Evolutionary conservation across 2,113 vertebrate genomes (phyloP).

Genomic region (Pipa parva): DNA sequence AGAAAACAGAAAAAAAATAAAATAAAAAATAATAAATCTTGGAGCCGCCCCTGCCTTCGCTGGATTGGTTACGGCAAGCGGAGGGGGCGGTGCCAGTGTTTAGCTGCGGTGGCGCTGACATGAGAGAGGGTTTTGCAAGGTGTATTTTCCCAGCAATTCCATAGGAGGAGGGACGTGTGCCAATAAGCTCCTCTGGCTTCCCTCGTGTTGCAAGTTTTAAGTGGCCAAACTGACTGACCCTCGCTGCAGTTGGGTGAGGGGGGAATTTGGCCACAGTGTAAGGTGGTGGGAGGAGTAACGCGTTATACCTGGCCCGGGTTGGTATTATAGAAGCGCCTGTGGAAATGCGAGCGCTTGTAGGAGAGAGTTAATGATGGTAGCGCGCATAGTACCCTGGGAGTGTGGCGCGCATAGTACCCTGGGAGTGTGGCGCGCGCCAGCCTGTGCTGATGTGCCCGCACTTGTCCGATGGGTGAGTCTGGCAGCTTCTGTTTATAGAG

Average conservation of each 20-base stretch:
- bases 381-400: background rate
- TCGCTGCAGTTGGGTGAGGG: background rate
- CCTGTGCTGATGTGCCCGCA: conserved; percentile 9
- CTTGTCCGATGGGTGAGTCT: background rate
- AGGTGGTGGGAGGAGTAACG: too few species aligned
- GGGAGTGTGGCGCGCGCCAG: background rate
- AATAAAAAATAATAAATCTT: conserved; percentile 3
- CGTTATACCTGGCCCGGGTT: too few species aligned
- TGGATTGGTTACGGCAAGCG: conserved; percentile 12
- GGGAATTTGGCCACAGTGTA: background rate
- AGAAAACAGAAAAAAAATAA: conserved; percentile 56
- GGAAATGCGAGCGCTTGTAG: too few species aligned
- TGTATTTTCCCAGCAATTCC: conserved; percentile 29
- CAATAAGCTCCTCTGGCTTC: too few species aligned
- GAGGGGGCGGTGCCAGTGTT: conserved; percentile 1
- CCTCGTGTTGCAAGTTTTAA: too few species aligned
- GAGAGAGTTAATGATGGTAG: background rate
- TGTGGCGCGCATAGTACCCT: background rate
- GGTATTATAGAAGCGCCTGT: too few species aligned
- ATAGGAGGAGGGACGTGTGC: background rate
- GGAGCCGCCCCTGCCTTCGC: background rate
- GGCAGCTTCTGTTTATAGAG: conserved; percentile 22
- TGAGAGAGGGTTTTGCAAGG: conserved; percentile 8
- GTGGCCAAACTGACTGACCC: too few species aligned
- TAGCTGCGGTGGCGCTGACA: conserved; percentile 44